Evolutionary conservation across 2,797 vertebrate genomes (phyloP).

Genomic region (Gouania willdenowi): DNA sequence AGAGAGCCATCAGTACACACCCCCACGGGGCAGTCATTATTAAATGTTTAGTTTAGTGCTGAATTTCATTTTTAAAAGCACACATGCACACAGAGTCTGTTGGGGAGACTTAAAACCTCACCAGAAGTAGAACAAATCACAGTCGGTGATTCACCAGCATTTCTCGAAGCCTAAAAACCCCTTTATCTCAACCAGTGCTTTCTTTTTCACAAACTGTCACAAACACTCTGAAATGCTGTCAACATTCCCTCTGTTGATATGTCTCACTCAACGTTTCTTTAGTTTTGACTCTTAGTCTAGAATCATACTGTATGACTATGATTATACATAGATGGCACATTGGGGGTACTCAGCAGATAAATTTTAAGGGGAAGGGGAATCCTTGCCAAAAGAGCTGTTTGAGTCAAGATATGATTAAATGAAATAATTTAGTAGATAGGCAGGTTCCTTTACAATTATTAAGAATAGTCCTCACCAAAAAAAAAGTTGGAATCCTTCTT

Average conservation of each 20-base stretch:
- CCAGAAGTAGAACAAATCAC: slow-evolving; percentile 61
- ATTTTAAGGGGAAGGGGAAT: slow-evolving; percentile 60
- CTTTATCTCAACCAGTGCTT: slow-evolving; percentile 20
- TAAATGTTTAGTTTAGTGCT: slow-evolving; percentile 19
- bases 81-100: slow-evolving; percentile 44
- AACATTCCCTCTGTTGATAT: slow-evolving; percentile 5
- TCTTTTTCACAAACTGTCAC: slow-evolving; percentile 20
- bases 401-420: slow-evolving; percentile 60
- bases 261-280: background rate
- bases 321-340: slow-evolving; percentile 26
- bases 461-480: slow-evolving; percentile 35
- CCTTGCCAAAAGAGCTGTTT: slow-evolving; percentile 46
- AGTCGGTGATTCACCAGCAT: slow-evolving; percentile 47
- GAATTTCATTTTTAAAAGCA: slow-evolving; percentile 32
- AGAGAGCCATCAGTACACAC: slow-evolving; percentile 33
- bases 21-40: slow-evolving; percentile 14
- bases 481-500: slow-evolving; percentile 38
- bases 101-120: slow-evolving; percentile 37
- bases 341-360: slow-evolving; percentile 35
- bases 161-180: slow-evolving; percentile 26
- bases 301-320: too few relatives aligned
- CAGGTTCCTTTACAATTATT: slow-evolving; percentile 55
- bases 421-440: slow-evolving; percentile 65
- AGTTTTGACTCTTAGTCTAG: background rate
- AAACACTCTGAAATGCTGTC: background rate